Evolutionary conservation across 2,113 vertebrate genomes (phyloP).

Genomic region (Mastomys natalensis): DNA sequence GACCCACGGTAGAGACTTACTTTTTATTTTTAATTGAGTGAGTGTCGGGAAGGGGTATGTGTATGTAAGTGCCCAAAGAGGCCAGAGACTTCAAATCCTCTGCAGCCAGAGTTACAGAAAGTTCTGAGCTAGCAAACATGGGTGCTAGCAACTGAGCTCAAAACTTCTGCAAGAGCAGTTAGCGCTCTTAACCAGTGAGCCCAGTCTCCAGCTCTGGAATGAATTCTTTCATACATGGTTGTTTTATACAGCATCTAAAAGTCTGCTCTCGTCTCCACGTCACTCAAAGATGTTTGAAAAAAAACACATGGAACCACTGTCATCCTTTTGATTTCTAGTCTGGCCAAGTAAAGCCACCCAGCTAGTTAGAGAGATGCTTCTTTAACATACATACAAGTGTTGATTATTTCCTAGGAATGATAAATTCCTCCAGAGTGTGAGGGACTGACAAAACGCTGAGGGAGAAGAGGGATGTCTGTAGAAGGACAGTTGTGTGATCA

Average conservation of each 20-base stretch:
- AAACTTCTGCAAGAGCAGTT: not conserved
- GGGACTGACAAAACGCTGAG: not conserved
- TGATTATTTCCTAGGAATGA: constrained; percentile 68
- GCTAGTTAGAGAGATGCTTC: constrained; percentile 75
- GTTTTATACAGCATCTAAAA: constrained; percentile 13
- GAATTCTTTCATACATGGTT: not conserved
- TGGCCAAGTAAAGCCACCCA: constrained; percentile 79
- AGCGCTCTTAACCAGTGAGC: not conserved
- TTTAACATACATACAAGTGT: constrained; percentile 73
- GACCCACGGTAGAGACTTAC: not conserved
- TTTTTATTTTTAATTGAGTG: not conserved
- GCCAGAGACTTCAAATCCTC: not conserved
- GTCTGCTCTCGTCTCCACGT: constrained; percentile 60
- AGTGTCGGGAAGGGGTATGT: not conserved
- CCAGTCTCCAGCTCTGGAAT: not conserved
- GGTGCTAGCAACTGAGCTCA: not conserved
- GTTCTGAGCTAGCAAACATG: not conserved
- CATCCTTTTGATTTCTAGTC: constrained; percentile 77
- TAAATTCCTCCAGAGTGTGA: constrained; percentile 48
- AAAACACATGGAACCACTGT: constrained; percentile 47
- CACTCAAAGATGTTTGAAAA: constrained; percentile 70
- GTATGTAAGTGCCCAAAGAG: too few relatives aligned
- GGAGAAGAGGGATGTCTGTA: too few relatives aligned
- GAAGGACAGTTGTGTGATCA: not conserved
- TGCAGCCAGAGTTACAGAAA: too few relatives aligned